A percentile compares a stretch with the other conserved stretches of the same genome.
Conservation (phyloP, 2,797 vertebrate species). For the Falco columbarius region DNA sequence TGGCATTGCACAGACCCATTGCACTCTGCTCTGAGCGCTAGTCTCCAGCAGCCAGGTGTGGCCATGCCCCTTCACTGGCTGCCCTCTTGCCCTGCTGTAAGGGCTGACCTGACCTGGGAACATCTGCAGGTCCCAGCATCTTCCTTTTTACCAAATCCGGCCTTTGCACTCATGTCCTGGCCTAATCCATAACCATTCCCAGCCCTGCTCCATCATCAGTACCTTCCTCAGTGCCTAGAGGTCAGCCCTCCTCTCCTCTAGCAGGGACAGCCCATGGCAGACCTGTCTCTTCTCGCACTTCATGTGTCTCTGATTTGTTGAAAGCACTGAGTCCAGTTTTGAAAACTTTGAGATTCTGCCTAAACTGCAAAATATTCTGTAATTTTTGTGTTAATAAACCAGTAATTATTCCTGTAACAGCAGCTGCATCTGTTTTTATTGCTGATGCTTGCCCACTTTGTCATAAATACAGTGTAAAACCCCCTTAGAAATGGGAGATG, state of each 20-base stretch:
- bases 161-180: neutral
- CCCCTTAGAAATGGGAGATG: neutral
- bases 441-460: neutral
- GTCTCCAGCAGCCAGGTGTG: rapidly evolving
- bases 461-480: neutral
- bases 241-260: neutral
- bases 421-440: neutral
- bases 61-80: neutral
- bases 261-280: neutral
- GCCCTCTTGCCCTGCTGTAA: neutral
- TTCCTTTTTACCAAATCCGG: slow-evolving; percentile 24
- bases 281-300: neutral
- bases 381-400: slow-evolving; percentile 36
- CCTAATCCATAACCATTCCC: rapidly evolving
- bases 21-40: neutral
- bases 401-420: neutral
- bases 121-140: neutral
- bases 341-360: neutral
- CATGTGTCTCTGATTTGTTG: neutral
- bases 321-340: slow-evolving; percentile 14
- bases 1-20: neutral
- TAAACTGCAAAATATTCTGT: neutral
- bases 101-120: neutral
- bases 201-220: rapidly evolving
- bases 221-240: slow-evolving; percentile 48